A percentile compares a stretch with the other conserved stretches of the same genome.
phyloP scores from a whole-genome alignment of 2,797 vertebrate species.

The Sebastes goodei region DNA sequence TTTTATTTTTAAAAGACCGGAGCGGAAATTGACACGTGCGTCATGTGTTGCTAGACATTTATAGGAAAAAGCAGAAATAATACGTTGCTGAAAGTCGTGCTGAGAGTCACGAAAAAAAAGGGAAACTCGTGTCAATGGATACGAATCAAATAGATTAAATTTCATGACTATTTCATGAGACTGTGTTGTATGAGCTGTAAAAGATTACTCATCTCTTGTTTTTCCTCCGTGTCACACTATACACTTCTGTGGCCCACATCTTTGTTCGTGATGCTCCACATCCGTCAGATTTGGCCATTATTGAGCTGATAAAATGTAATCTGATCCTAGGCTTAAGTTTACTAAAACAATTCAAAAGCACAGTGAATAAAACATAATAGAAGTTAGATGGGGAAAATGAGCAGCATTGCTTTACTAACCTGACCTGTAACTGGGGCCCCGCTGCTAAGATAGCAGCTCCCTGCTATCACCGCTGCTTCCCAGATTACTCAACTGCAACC shows the following conservation, averaged over 20 bases:
- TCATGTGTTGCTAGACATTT: too few species aligned
- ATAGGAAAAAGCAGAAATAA: too few species aligned
- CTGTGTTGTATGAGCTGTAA: neutral
- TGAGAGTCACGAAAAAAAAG: too few species aligned
- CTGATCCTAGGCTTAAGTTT: neutral
- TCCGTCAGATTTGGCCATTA: neutral
- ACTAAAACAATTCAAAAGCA: neutral
- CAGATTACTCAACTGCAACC: constrained; percentile 14
- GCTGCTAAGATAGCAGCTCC: constrained; percentile 21
- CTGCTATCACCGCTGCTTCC: constrained; percentile 10
- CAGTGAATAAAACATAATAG: neutral
- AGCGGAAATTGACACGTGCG: too few species aligned
- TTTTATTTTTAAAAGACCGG: too few species aligned
- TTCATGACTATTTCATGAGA: neutral
- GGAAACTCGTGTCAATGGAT: too few species aligned
- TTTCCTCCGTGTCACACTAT: neutral
- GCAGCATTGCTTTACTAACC: constrained; percentile 9
- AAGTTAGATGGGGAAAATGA: neutral
- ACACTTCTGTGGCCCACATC: neutral
- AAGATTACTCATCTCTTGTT: neutral
- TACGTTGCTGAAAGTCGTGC: too few species aligned
- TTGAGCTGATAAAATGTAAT: neutral
- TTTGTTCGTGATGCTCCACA: neutral
- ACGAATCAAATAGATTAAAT: too few species aligned
- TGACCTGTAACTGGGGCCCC: constrained; percentile 22